A percentile compares a stretch with the other conserved stretches of the same genome.
These are phyloP conservation scores for Condylostylus longicornis DNA, from an alignment of 1,140 invertebrate genomes.

Conservation along the genomic window DNA sequence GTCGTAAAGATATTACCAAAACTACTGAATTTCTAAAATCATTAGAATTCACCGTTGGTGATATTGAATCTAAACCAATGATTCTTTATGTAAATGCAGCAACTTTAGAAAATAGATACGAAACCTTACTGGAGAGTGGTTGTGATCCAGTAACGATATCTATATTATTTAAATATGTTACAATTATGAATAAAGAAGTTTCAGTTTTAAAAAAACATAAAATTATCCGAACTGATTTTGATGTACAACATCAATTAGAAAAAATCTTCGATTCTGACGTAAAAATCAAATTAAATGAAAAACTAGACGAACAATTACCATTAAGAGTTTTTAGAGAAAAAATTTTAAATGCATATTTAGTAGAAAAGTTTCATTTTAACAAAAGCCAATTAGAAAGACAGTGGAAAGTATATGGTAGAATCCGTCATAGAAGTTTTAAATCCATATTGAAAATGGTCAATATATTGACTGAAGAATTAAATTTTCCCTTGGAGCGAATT, in stretches of 20 bases:
- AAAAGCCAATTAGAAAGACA: slow-evolving; percentile 33
- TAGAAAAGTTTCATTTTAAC: slow-evolving; percentile 33
- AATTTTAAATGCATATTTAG: slow-evolving; percentile 34
- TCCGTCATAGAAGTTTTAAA: slow-evolving; percentile 37
- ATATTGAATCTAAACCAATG: slow-evolving; percentile 36
- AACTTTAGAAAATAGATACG: slow-evolving; percentile 37
- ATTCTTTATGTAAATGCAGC: slow-evolving; percentile 37
- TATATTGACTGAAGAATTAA: slow-evolving; percentile 32
- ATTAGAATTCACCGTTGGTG: slow-evolving; percentile 26
- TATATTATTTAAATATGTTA: slow-evolving; percentile 34
- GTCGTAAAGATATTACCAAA: slow-evolving; percentile 19
- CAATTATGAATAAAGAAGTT: slow-evolving; percentile 22
- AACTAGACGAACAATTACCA: slow-evolving; percentile 21
- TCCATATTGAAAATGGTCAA: slow-evolving; percentile 35
- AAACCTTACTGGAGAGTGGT: slow-evolving; percentile 37
- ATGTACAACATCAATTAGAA: slow-evolving; percentile 25
- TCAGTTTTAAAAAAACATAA: slow-evolving; percentile 16
- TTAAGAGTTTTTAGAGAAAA: slow-evolving; percentile 34
- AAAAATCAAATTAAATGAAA: slow-evolving; percentile 15
- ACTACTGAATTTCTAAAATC: slow-evolving; percentile 18
- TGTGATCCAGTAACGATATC: slow-evolving; percentile 33
- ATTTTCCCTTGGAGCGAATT: slow-evolving; percentile 33
- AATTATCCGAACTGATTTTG: slow-evolving; percentile 15
- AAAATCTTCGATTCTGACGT: slow-evolving; percentile 20
- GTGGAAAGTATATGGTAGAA: slow-evolving; percentile 35